Conservation (phyloP, 1,140 invertebrate genomes). For the Wasmannia auropunctata region DNA sequence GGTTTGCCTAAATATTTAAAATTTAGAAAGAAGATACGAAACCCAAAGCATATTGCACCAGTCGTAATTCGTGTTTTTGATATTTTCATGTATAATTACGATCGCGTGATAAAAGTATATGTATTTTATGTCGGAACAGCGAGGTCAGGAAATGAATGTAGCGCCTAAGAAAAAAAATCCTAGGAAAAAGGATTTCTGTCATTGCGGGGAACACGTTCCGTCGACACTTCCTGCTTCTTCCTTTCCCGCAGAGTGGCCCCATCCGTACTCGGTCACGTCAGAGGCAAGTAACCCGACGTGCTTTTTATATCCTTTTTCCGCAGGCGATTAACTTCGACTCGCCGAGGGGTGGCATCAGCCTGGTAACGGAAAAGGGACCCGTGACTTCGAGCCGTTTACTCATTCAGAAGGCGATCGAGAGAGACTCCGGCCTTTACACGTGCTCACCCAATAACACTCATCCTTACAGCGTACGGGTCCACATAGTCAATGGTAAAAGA, state of each 20-base stretch:
- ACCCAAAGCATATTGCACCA: neutral
- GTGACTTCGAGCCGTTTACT: slow-evolving; percentile 92
- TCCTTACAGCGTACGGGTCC: slow-evolving; percentile 90
- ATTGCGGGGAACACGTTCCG: slow-evolving; percentile 14
- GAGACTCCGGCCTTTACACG: slow-evolving; percentile 91
- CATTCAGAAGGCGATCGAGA: slow-evolving; percentile 91
- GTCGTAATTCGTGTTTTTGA: neutral
- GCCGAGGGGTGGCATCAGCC: slow-evolving; percentile 90
- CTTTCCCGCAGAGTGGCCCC: slow-evolving; percentile 37
- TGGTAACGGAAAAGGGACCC: slow-evolving; percentile 92
- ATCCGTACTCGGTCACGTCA: slow-evolving; percentile 57
- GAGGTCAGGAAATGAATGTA: slow-evolving; percentile 11
- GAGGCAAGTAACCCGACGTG: slow-evolving; percentile 26
- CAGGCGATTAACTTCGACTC: slow-evolving; percentile 93
- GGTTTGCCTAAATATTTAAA: neutral
- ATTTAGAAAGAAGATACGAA: neutral
- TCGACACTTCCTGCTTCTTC: slow-evolving; percentile 43
- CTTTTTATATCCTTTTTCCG: slow-evolving; percentile 67
- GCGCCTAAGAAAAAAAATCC: slow-evolving; percentile 14
- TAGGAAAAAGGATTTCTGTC: slow-evolving; percentile 20
- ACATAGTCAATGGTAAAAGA: slow-evolving; percentile 92
- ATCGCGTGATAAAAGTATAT: neutral
- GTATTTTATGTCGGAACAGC: neutral
- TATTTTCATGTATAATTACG: neutral
- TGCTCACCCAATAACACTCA: slow-evolving; percentile 93